These are phyloP conservation scores for Musca vetustissima DNA, from an alignment of 1,140 invertebrate genomes.

Conservation along the genomic window DNA sequence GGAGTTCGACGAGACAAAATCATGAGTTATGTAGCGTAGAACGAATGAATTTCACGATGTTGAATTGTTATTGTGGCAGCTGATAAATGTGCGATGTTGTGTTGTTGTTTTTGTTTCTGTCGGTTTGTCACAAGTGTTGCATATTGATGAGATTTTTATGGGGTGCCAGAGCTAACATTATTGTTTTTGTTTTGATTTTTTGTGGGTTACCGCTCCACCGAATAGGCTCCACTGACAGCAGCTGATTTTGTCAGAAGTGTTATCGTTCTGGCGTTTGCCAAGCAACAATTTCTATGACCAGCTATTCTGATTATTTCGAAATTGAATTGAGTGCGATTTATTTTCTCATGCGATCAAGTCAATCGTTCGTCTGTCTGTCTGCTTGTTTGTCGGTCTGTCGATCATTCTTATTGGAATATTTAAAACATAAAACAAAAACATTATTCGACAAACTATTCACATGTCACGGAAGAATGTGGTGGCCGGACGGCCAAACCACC, in stretches of 20 bases:
- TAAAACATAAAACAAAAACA: not conserved
- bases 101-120: too few species aligned
- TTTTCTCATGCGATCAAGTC: not conserved
- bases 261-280: not conserved
- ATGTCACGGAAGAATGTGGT: not conserved
- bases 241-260: constrained; percentile 1
- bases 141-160: constrained; percentile 38
- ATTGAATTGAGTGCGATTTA: not conserved
- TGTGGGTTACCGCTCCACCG: too few species aligned
- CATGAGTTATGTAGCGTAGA: too few species aligned
- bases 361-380: not conserved
- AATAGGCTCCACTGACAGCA: not conserved
- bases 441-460: not conserved
- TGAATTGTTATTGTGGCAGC: too few species aligned
- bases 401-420: not conserved
- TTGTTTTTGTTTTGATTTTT: constrained; percentile 1
- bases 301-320: not conserved
- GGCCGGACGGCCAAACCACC: not conserved
- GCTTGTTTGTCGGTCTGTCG: not conserved
- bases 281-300: not conserved
- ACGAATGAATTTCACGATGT: too few species aligned
- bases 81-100: constrained; percentile 35
- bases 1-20: too few species aligned
- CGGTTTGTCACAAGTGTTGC: constrained; percentile 31
- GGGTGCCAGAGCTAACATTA: not conserved